Conservation (phyloP, 2,113 vertebrate species). For the Australoheros scitulus region DNA sequence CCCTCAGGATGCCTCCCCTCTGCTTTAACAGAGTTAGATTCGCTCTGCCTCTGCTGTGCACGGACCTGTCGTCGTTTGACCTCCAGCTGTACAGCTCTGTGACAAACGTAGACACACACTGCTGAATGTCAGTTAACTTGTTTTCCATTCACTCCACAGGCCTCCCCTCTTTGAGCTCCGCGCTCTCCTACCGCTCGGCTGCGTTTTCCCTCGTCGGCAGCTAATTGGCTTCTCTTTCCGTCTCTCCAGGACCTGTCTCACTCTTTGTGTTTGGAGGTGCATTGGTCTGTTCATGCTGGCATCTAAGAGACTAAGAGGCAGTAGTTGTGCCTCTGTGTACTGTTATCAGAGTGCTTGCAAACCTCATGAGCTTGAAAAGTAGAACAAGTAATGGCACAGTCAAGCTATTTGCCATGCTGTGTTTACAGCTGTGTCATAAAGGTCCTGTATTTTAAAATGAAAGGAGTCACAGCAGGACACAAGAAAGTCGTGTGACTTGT, state of each 20-base stretch:
- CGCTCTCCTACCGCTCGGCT: background rate
- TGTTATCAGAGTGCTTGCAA: background rate
- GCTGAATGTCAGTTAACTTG: conserved; percentile 13
- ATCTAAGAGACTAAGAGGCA: background rate
- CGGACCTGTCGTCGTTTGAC: background rate
- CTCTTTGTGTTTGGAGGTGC: conserved; percentile 5
- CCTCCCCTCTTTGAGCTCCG: background rate
- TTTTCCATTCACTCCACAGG: conserved; percentile 30
- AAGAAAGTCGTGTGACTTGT: background rate
- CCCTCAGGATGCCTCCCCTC: background rate
- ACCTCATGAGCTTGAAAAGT: background rate
- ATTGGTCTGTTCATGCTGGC: conserved; percentile 16
- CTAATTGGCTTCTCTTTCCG: conserved; percentile 38
- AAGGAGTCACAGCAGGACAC: background rate
- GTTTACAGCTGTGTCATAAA: accelerated
- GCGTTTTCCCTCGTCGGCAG: conserved; percentile 21
- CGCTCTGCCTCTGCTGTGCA: background rate
- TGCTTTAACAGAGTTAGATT: background rate
- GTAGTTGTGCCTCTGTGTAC: background rate
- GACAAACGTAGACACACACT: background rate
- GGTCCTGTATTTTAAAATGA: background rate
- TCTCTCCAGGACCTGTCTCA: background rate
- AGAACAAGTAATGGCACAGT: background rate
- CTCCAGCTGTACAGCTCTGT: background rate
- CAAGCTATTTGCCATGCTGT: background rate